Base-by-base conservation (phyloP, 2,888 invertebrate genomes). In the Lasioglossum villosulum region DNA sequence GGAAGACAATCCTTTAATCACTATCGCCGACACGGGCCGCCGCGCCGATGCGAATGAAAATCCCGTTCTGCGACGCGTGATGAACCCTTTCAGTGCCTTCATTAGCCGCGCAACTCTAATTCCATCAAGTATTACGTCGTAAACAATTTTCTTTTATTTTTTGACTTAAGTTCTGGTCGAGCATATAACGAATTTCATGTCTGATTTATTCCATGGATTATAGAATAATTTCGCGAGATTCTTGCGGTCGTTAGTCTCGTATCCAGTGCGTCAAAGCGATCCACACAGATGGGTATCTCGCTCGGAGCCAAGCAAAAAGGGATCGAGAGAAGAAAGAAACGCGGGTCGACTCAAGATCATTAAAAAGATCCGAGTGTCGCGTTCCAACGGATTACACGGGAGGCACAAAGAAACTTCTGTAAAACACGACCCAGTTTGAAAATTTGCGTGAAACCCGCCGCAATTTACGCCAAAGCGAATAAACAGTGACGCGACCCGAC, bases 391-490 rank as follows among this genome's bases (percentile, higher is more conserved):
- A 37, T 37, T 66, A 66, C 37, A 14, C 37, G 30, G 12, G 4
- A 4, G 68, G 0, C 23, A 23, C 37, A 34, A 68, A n/a, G 68
- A 68, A 68, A 23, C 1, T 23, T 34, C 37, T 37, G 37, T 39
- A 37, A 39, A 68, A 68, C 68, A 68, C 37, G 68, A 34, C 12
- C 37, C 34, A 23, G 52, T 80, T 84, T 71, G 23, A 56, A 71
- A 56, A 52, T 80, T 76, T 39, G 16, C 19, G n/a, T 6, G 39
- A 59, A 79, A 75, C 79, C 68, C 79, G 37, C 2, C 37, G 5
- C 48, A 45, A 78, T 86, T 85, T 80, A 71, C 86, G n/a, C 75
- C n/a, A 19, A n/a, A 66, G 30, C 71, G 85, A 77, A 80, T 75
- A 78, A 86, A 85, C 86, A 75, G 63, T 16, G 45, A 16, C 14